Evolutionary conservation across 2,888 invertebrate species (phyloP), one percentile per base, ranked within the genome.

Genomic region (Argynnis bischoffii): DNA sequence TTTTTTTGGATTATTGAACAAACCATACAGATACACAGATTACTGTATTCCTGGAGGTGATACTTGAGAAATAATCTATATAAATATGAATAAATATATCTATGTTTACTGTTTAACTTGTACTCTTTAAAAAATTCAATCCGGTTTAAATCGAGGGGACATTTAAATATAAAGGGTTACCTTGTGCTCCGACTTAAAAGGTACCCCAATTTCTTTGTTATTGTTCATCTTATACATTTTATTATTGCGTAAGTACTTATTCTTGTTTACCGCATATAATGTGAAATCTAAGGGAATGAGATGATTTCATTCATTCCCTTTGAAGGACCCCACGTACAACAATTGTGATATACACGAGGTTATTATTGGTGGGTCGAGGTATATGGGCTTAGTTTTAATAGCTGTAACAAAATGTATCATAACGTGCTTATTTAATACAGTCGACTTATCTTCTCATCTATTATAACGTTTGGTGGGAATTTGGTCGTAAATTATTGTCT

Each of bases 161-260:
- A 54, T 67, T 60, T 61, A 55, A 55, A 18, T 26, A 54, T 55
- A 69, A 73, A 72, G 75, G 75, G 72, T 76, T 73, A 76, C 74
- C 70, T 77, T 68, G 64, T 69, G 53, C 56, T 63, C 51, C 63
- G 59, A 59, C 54, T 67, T 66, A 74, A 79, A 81, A 80, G 79
- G 79, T 78, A 76, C 81, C 79, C 82, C 80, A 75, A 77, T 79
- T 80, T 82, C 81, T 84, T 83, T 82, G 78, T 80, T 76, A 77
- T 67, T 80, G 76, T 80, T 81, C 82, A 84, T 84, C 81, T 85
- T 86, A 87, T 85, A 86, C 85, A 84, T 86, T 89, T 87, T 82
- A 79, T 79, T 79, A 79, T 79, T 79, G 76, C 72, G 75, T 69
- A 76, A 75, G 73, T 76, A 78, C 78, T 88, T 85, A 86, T 89